phyloP scores from a whole-genome alignment of 2,888 invertebrate species.

The Spodoptera littoralis region DNA sequence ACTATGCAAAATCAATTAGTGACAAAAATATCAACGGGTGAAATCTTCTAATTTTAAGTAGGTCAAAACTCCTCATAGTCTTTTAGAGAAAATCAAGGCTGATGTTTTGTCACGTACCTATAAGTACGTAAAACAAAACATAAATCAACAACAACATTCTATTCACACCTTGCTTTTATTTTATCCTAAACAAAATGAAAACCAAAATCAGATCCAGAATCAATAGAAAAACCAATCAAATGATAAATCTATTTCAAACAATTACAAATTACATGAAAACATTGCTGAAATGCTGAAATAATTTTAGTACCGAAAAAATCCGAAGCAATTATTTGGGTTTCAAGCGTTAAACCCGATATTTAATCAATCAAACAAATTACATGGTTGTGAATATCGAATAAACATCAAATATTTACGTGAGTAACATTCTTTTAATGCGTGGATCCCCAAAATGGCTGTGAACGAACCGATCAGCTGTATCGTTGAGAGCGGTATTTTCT shows the following conservation, averaged over 20 bases:
- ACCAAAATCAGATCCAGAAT: constrained; percentile 6
- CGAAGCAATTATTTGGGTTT: constrained; percentile 26
- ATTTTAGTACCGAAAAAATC: constrained; percentile 17
- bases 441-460: constrained; percentile 37
- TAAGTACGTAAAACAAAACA: no score
- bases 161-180: constrained; percentile 1
- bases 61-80: no score
- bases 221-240: constrained; percentile 37
- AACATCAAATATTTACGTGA: constrained; percentile 54
- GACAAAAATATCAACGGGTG: no score
- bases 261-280: constrained; percentile 8
- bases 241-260: constrained; percentile 27
- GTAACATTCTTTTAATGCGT: constrained; percentile 49
- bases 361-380: constrained; percentile 49
- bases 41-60: no score
- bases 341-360: constrained; percentile 27
- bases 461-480: constrained; percentile 52
- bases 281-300: neutral
- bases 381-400: constrained; percentile 30
- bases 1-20: no score
- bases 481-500: constrained; percentile 57
- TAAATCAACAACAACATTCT: neutral
- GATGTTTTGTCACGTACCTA: no score
- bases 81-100: no score
- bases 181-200: constrained; percentile 10